Base-by-base conservation (phyloP, 2,888 invertebrate species). In the Micoletzkya japonica region DNA sequence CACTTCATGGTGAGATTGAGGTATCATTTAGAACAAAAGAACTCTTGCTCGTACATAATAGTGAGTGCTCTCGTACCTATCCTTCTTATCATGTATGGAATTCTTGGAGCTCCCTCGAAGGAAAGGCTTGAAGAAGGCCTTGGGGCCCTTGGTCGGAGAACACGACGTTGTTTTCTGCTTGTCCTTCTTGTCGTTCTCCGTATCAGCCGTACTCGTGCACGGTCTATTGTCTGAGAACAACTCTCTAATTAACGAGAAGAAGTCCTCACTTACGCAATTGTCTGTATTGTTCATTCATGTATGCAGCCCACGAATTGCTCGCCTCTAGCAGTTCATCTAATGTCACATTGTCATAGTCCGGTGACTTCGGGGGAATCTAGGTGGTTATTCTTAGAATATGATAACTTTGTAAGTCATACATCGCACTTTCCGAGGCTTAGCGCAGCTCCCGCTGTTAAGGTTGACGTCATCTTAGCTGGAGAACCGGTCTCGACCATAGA, bases 331-430 rank as follows among this genome's bases (percentile, higher is more conserved):
- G 44, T 26, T 70, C 70, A 63, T 70, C 70, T 6, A 70, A 32
- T 1, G 70, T 70, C 37, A 70, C 70, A 28, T 70, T 70, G 24
- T 70, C 70, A 26, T 70, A 70, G 14, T 70, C 60, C 26, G 70
- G 70, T 2, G 59, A 59, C 24, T 61, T 61, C 30, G 34, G 36
- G n/a, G 64, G 64, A 54, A 54, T 34, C 37, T n/a, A n/a, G n/a
- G n/a, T n/a, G n/a, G n/a, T n/a, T n/a, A n/a, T n/a, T n/a, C n/a
- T n/a, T n/a, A n/a, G n/a, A n/a, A n/a, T n/a, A n/a, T n/a, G n/a
- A n/a, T n/a, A n/a, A n/a, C n/a, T n/a, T n/a, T n/a, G n/a, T n/a
- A n/a, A n/a, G n/a, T n/a, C n/a, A n/a, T n/a, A n/a, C n/a, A n/a
- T 66, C 64, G 37, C 64, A 66, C 4, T 54, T 34, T 2, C 10